Percentiles rank a stretch among this genome's conserved stretches.
These are phyloP conservation scores for Otus sunia DNA, from an alignment of 2,113 vertebrate species.

Conservation along the genomic window DNA sequence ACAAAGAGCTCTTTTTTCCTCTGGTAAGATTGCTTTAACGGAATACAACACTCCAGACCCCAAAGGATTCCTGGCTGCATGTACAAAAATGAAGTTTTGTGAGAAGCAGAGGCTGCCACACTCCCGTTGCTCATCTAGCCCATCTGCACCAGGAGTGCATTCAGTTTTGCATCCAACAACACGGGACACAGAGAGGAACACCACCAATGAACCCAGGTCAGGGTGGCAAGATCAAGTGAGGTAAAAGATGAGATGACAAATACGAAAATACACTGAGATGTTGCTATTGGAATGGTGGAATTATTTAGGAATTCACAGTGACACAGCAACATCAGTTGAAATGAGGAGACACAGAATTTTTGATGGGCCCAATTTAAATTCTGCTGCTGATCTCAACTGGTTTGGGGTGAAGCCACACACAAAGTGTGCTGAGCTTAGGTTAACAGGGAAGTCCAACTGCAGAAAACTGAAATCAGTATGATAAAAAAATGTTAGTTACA, in stretches of 20 bases:
- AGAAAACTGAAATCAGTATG: neutral
- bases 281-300: neutral
- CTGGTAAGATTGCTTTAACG: neutral
- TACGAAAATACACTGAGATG: neutral
- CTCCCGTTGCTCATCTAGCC: neutral
- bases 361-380: neutral
- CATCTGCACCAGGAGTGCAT: neutral
- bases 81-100: neutral
- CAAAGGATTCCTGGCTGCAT: neutral
- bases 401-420: neutral
- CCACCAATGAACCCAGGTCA: neutral
- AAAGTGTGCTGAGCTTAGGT: neutral
- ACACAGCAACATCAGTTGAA: neutral
- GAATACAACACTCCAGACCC: neutral
- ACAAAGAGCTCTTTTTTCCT: constrained; percentile 21
- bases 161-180: neutral
- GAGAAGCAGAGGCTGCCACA: neutral
- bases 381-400: neutral
- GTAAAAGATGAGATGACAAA: neutral
- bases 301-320: neutral
- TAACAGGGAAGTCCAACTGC: neutral
- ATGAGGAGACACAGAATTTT: neutral
- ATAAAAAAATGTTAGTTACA: neutral
- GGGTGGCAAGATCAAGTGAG: neutral
- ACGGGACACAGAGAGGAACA: neutral